Base-by-base conservation (phyloP, 2,888 invertebrate species). In the Clistopyga incitator region DNA sequence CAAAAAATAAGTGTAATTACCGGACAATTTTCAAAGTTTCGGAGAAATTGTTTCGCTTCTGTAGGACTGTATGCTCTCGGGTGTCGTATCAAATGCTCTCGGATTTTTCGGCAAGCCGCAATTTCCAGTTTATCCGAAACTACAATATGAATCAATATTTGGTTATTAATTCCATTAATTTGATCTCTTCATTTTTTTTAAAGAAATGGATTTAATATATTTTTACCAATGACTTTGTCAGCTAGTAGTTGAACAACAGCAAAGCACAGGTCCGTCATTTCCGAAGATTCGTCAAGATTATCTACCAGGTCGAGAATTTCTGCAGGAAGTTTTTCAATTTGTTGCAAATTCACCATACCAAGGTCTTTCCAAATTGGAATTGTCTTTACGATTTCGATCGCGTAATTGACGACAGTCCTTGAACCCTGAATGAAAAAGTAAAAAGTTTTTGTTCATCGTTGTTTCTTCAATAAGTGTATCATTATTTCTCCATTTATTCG, bases 331-430 rank as follows among this genome's bases (percentile, higher is more conserved):
- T 59, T 72, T 56, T 75, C 42, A 2, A 79, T 64, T 29, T 75
- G 70, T 29, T 78, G 20, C 0, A 23, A 38, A 65, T 20, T 65
- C 76, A 92, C 45, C 54, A 86, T 65, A 38, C 86, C 86, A 18
- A 85, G 86, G 65, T 75, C 86, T 65, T 84, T 82, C 91, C 91
- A 91, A 8, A 54, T 81, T 47, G 90, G 87, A 79, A 91, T 84
- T 42, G 86, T 87, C 47, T 89, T 91, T 4, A 90, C 78, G 61
- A 91, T 88, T 85, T 92, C 91, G 23, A 87, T 86, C 13, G 84
- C 75, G 77, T 88, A 88, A 23, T 76, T 71, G 20, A 90, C 84
- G 10, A 91, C 79, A 79, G 70, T 78, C 76, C 88, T 85, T 15
- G 82, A 82, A 70, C 88, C 85, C 89, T 90, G 75, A 71, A 86